Conservation (phyloP, 1,140 invertebrate species). For the Papilio machaon region DNA sequence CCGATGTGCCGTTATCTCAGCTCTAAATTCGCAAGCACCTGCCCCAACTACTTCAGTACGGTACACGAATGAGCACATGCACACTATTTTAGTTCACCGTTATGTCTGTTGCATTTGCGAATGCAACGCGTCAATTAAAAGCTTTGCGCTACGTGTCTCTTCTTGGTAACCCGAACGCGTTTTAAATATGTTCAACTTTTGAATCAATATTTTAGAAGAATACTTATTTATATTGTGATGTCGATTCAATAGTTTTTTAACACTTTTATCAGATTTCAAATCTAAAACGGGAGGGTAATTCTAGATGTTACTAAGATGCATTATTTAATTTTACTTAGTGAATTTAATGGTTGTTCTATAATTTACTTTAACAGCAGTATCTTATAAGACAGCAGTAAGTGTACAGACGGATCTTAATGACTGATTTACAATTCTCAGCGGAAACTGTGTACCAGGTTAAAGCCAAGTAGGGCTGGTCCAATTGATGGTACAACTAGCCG, state of each 20-base stretch:
- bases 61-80: constrained; percentile 1
- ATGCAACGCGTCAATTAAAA: constrained; percentile 12
- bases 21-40: constrained; percentile 26
- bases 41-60: constrained; percentile 7
- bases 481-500: constrained; percentile 46
- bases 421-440: constrained; percentile 37
- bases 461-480: constrained; percentile 43
- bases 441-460: constrained; percentile 49
- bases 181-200: neutral
- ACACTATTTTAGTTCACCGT: constrained; percentile 12
- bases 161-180: neutral
- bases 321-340: too few species aligned
- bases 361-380: too few species aligned
- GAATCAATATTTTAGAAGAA: too few species aligned
- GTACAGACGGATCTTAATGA: neutral
- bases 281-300: too few species aligned
- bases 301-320: too few species aligned
- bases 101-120: neutral
- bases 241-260: neutral
- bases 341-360: too few species aligned
- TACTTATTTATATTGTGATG: neutral
- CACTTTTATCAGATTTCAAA: too few species aligned
- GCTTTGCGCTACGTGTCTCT: neutral
- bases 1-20: neutral
- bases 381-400: too few species aligned